Evolutionary conservation across 2,113 vertebrate species (phyloP).

Genomic region (Pygoscelis adeliae): DNA sequence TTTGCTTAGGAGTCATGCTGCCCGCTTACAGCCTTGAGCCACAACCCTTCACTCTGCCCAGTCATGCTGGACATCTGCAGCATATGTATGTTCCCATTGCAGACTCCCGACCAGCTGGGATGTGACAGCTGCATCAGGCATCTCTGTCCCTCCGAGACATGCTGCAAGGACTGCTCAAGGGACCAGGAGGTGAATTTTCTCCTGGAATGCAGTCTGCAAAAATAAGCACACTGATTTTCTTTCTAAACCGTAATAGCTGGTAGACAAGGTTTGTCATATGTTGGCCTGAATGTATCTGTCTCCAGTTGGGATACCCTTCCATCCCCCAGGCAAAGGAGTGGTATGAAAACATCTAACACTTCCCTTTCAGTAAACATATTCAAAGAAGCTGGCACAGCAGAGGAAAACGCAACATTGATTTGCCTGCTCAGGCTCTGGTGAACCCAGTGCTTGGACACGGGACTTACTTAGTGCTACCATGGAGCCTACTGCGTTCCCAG

Average conservation of each 20-base stretch:
- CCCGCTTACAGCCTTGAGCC: background rate
- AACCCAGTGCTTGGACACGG: background rate
- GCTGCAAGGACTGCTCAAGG: background rate
- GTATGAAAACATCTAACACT: background rate
- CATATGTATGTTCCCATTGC: background rate
- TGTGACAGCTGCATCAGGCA: background rate
- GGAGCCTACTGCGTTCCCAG: background rate
- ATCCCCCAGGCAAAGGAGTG: background rate
- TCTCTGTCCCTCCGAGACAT: background rate
- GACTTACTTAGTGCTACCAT: background rate
- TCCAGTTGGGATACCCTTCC: background rate
- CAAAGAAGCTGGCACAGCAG: background rate
- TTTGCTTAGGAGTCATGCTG: background rate
- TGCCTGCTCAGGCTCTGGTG: background rate
- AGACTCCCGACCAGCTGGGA: background rate
- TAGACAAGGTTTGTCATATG: background rate
- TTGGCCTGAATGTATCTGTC: background rate
- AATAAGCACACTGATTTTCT: background rate
- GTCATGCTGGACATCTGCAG: background rate
- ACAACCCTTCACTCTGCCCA: fast-evolving
- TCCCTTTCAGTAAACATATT: background rate
- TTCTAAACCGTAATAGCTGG: background rate
- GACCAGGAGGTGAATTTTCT: background rate
- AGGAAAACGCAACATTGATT: fast-evolving
- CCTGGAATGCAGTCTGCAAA: background rate